Evolutionary conservation across 2,888 invertebrate genomes (phyloP).

Genomic region (Gonocerus acuteangulatus): DNA sequence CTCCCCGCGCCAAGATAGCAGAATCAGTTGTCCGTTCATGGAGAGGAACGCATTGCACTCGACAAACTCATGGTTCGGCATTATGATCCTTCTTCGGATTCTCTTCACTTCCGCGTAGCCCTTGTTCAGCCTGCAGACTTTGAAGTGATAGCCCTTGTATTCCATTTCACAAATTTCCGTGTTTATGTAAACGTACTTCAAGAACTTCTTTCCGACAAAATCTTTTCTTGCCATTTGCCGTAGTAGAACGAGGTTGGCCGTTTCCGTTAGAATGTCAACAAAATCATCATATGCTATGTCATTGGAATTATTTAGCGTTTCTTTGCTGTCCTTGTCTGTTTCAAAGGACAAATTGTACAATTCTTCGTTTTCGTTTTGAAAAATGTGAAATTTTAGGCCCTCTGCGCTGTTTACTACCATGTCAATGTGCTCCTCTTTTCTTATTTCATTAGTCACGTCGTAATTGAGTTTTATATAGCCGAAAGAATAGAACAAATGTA

Average conservation of each 20-base stretch:
- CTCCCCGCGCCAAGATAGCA: slow-evolving; percentile 3
- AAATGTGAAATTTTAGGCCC: neutral
- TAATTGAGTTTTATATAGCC: neutral
- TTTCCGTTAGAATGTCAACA: neutral
- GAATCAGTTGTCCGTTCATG: neutral
- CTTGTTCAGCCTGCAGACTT: neutral
- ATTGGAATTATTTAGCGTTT: neutral
- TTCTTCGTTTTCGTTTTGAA: no score
- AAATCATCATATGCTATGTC: neutral
- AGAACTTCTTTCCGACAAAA: neutral
- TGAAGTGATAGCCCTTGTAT: slow-evolving; percentile 9
- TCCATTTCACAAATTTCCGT: neutral
- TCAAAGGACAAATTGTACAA: no score
- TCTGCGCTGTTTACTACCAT: neutral
- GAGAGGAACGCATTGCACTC: slow-evolving; percentile 16
- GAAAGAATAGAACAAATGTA: neutral
- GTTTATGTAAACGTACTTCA: neutral
- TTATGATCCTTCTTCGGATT: neutral
- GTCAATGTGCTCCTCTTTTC: neutral
- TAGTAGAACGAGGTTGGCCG: slow-evolving; percentile 7
- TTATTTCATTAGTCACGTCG: neutral
- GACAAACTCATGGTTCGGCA: neutral
- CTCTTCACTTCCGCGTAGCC: neutral
- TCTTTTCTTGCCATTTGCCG: neutral
- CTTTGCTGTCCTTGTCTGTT: neutral